These are phyloP conservation scores for Raja brachyura DNA, from an alignment of 2,113 vertebrate genomes.

Conservation along the genomic window DNA sequence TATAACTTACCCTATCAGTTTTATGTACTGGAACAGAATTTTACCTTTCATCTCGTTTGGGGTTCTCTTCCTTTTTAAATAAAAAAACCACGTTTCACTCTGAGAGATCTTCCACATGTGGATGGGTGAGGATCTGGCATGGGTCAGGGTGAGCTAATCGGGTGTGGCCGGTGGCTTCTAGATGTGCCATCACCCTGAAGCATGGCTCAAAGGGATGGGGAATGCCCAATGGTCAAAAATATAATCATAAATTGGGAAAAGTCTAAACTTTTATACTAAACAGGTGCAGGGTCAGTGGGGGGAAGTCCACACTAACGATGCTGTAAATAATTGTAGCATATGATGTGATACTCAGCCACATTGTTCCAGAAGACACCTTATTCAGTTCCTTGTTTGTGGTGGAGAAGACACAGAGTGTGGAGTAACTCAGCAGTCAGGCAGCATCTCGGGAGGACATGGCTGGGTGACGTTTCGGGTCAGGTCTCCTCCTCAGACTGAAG, in stretches of 20 bases:
- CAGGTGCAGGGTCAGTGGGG: no score
- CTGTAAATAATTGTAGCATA: neutral
- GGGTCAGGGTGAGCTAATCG: neutral
- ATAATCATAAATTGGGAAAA: neutral
- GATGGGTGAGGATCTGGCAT: neutral
- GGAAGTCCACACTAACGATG: neutral
- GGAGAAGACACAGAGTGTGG: neutral
- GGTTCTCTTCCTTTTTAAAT: neutral
- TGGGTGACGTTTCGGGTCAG: no score
- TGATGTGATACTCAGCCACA: neutral
- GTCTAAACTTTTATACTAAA: neutral
- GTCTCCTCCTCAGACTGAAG: no score
- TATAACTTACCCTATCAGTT: no score
- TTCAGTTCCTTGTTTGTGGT: neutral
- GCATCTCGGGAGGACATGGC: no score
- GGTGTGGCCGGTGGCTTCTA: neutral
- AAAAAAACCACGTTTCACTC: neutral
- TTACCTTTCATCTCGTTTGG: neutral
- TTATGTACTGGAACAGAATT: neutral
- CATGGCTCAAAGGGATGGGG: conserved; percentile 26
- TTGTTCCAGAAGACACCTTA: neutral
- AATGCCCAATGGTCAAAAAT: conserved; percentile 15
- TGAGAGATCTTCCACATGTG: neutral
- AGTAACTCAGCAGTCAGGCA: no score
- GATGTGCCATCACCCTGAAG: neutral